Conservation (phyloP, 2,113 vertebrate species). For the Cavia aperea region DNA sequence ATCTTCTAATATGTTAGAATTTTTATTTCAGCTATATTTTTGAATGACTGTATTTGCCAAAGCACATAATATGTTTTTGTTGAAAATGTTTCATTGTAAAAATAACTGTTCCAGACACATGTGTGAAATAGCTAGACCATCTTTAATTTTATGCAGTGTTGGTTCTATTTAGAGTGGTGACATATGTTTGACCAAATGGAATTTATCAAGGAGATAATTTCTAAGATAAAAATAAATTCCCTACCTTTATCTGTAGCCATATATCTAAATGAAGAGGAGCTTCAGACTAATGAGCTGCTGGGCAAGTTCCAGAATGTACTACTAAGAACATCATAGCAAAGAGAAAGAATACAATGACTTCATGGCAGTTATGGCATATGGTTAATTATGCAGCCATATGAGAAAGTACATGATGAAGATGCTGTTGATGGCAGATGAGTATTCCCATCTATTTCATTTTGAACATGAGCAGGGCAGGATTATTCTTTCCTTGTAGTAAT, state of each 20-base stretch:
- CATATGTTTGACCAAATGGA: not conserved
- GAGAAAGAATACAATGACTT: not conserved
- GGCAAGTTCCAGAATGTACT: not conserved
- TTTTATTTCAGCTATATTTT: slow-evolving; percentile 39
- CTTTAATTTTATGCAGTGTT: not conserved
- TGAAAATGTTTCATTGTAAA: not conserved
- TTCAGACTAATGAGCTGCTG: not conserved
- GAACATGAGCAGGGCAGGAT: not conserved
- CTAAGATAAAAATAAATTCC: slow-evolving; percentile 3
- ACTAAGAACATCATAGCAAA: not conserved
- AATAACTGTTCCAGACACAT: not conserved
- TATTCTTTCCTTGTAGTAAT: not conserved
- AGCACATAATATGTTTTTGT: slow-evolving; percentile 31
- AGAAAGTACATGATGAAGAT: not conserved
- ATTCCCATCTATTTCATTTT: not conserved
- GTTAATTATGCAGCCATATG: not conserved
- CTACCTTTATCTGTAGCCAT: not conserved
- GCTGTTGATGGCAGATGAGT: not conserved
- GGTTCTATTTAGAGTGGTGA: not conserved
- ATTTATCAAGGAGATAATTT: slow-evolving; percentile 5
- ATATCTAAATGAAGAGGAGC: not conserved
- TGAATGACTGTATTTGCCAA: slow-evolving; percentile 49
- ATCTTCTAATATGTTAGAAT: slow-evolving; percentile 3
- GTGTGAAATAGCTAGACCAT: slow-evolving; percentile 5
- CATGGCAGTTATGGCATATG: not conserved